phyloP scores from a whole-genome alignment of 2,797 vertebrate genomes.

The Pipistrellus pygmaeus region DNA sequence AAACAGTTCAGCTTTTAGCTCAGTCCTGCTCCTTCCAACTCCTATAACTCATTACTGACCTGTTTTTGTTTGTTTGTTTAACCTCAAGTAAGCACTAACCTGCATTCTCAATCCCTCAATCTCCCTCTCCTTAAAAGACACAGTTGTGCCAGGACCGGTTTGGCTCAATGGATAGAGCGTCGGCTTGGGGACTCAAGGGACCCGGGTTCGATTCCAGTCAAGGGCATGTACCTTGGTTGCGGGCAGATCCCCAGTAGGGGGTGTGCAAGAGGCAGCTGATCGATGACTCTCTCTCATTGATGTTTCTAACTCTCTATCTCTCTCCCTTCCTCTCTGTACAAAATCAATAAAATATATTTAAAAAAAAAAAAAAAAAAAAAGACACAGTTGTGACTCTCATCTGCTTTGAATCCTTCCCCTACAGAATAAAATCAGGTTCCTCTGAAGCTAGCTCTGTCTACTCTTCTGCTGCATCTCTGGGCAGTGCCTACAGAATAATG shows the following conservation, averaged over 20 bases:
- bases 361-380: no score
- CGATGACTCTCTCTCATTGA: no score
- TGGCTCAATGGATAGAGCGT: no score
- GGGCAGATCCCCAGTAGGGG: no score
- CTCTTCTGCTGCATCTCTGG: neutral
- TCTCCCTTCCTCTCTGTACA: no score
- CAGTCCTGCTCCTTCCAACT: neutral
- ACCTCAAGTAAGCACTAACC: neutral
- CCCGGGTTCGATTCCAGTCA: no score
- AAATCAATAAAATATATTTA: no score
- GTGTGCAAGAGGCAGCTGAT: no score
- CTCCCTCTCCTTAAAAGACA: slow-evolving; percentile 27
- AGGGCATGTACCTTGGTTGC: no score
- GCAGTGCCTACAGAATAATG: neutral
- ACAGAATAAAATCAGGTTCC: neutral
- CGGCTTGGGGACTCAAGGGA: no score
- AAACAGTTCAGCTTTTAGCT: neutral
- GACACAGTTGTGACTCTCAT: neutral
- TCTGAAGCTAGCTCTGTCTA: neutral
- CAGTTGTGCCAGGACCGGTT: no score
- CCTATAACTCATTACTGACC: neutral
- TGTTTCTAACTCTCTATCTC: no score
- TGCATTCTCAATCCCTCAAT: neutral
- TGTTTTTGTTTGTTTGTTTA: neutral
- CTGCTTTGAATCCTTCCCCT: slow-evolving; percentile 27